Base-by-base conservation (phyloP, 2,797 vertebrate species). In the Crocodylus rhombifer region DNA sequence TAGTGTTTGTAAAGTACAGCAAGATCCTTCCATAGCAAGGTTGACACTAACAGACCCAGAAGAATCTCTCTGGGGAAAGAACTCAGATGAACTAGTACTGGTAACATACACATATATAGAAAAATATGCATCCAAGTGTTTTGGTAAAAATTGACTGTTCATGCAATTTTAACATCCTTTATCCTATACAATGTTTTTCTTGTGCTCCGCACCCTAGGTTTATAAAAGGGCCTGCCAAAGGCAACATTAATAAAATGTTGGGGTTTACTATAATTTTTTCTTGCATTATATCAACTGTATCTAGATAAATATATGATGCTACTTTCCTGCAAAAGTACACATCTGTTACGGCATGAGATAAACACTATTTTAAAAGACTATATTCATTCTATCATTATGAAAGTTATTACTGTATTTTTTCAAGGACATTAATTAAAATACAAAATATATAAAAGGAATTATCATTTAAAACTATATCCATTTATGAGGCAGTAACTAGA, bases 401-500 rank as follows among this genome's bases (percentile, higher is more conserved):
- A 73, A 73, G 20, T 71, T 61, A 56, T 26, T 0, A 81, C 4
- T 7, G 42, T 63, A 56, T 28, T 61, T 36, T 82, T 88, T 91
- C 57, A 82, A 82, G 25, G 61, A 85, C 84, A 80, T 76, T 42
- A 9, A 67, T 21, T 80, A 23, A 5, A 4, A 73, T 30, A 58
- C 0, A n/a, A 65, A 77, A 5, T 26, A 4, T 55, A 15, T n/a
- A 64, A 58, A 51, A 51, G 42, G 42, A 51, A 90, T 77, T 42
- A 75, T 55, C 63, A 69, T 23, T 55, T 87, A 88, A 90, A 90
- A 33, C 51, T 17, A 79, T 1, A 2, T 30, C 13, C 25, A 23
- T 20, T 5, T 63, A 89, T 85, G 77, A 7, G 14, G 30, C 3
- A 73, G 61, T 76, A 96, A 96, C 63, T 84, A 80, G 83, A 94